These are phyloP conservation scores for Macrobrachium nipponense DNA, from an alignment of 1,140 invertebrate species.

Conservation along the genomic window DNA sequence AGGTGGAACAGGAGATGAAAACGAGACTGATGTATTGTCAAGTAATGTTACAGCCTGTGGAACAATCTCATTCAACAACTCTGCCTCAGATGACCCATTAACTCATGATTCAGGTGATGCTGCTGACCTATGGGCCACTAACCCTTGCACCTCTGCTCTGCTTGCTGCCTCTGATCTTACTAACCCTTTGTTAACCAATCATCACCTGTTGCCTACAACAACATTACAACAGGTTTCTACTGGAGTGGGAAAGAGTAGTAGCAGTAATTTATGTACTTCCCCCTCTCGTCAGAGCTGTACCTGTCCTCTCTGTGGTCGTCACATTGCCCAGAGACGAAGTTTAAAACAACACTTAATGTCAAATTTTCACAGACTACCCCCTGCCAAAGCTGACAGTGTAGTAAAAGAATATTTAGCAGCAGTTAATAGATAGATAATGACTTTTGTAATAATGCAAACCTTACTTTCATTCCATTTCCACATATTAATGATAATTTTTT, in stretches of 20 bases:
- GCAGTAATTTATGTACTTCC: slow-evolving; percentile 38
- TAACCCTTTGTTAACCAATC: slow-evolving; percentile 53
- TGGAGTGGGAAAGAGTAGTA: slow-evolving; percentile 27
- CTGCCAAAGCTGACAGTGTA: slow-evolving; percentile 59
- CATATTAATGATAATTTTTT: slow-evolving; percentile 40
- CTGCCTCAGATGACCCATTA: slow-evolving; percentile 40
- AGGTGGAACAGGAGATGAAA: slow-evolving; percentile 51
- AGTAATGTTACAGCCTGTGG: slow-evolving; percentile 26
- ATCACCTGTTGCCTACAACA: slow-evolving; percentile 52
- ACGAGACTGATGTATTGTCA: slow-evolving; percentile 27
- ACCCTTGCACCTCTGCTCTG: slow-evolving; percentile 58
- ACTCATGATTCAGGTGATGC: slow-evolving; percentile 52
- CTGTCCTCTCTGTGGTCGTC: slow-evolving; percentile 63
- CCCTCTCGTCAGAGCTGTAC: slow-evolving; percentile 63
- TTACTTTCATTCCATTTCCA: slow-evolving; percentile 23
- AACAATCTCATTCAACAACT: slow-evolving; percentile 41
- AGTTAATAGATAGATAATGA: slow-evolving; percentile 36
- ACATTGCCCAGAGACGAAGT: slow-evolving; percentile 63
- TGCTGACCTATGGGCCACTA: slow-evolving; percentile 58
- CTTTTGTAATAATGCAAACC: background rate
- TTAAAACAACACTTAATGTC: slow-evolving; percentile 64
- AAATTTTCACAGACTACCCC: slow-evolving; percentile 62
- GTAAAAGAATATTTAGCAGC: slow-evolving; percentile 59
- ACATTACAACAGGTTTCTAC: slow-evolving; percentile 38
- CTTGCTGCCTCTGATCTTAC: slow-evolving; percentile 57